These are phyloP conservation scores for Hucho hucho DNA, from an alignment of 2,113 vertebrate species.

Conservation along the genomic window DNA sequence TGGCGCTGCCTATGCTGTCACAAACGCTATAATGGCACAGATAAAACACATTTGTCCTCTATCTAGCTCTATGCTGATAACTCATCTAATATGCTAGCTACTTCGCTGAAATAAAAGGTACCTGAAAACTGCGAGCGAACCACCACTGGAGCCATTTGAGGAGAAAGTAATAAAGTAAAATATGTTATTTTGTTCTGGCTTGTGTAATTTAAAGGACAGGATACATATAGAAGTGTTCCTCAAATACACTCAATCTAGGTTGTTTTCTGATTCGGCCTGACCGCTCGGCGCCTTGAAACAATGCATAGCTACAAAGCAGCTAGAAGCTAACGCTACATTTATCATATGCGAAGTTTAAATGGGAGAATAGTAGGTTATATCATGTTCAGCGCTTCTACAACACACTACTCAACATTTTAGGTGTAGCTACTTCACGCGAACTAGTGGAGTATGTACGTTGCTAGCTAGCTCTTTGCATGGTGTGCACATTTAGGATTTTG, in stretches of 20 bases:
- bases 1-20: too few species aligned
- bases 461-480: constrained; percentile 3
- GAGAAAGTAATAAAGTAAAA: constrained; percentile 80
- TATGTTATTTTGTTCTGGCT: constrained; percentile 35
- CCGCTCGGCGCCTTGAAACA: constrained; percentile 84
- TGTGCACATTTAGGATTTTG: constrained; percentile 25
- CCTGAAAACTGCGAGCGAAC: constrained; percentile 77
- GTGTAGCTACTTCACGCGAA: constrained; percentile 24
- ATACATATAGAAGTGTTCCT: constrained; percentile 30
- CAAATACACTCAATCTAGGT: constrained; percentile 29
- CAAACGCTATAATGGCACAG: too few species aligned
- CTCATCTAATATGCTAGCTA: constrained; percentile 89
- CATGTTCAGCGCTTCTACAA: background rate
- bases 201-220: constrained; percentile 50
- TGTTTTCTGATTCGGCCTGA: constrained; percentile 38
- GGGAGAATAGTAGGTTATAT: too few species aligned
- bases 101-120: constrained; percentile 86
- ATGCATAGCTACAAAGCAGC: constrained; percentile 61
- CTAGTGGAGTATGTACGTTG: background rate
- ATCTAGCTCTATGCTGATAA: constrained; percentile 53
- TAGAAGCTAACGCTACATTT: constrained; percentile 48
- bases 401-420: constrained; percentile 4
- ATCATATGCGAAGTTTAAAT: constrained; percentile 34
- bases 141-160: constrained; percentile 81
- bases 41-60: too few species aligned